These are phyloP conservation scores for Clarias macrocephalus DNA, from an alignment of 2,113 vertebrate species.

Conservation along the genomic window DNA sequence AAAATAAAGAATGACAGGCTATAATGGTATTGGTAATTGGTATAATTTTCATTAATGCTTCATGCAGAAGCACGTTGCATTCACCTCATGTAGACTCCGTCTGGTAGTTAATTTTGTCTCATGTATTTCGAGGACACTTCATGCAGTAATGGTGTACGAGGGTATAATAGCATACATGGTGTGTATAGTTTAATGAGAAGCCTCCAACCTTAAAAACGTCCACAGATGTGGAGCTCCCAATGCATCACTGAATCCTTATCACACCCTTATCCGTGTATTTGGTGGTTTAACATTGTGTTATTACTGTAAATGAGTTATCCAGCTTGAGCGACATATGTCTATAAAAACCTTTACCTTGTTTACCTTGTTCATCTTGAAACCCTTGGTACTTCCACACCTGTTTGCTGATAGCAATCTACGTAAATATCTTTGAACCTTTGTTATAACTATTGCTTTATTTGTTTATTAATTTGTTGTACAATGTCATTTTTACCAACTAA, in stretches of 20 bases:
- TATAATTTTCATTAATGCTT: constrained; percentile 7
- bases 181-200: not conserved
- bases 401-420: not conserved
- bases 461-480: not conserved
- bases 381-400: not conserved
- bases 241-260: not conserved
- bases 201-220: not conserved
- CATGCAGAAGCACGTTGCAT: not conserved
- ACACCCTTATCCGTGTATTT: not conserved
- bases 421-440: not conserved
- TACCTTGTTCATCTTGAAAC: not conserved
- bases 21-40: not conserved
- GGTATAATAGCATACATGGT: not conserved
- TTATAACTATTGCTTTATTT: not conserved
- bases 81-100: not conserved
- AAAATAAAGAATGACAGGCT: not conserved
- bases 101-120: not conserved
- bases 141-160: not conserved
- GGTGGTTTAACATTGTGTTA: not conserved
- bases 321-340: not conserved
- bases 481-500: not conserved
- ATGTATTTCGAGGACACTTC: not conserved
- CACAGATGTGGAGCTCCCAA: not conserved
- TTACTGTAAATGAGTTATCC: not conserved
- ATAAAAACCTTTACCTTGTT: not conserved